Evolutionary conservation across 2,113 vertebrate species (phyloP).

Genomic region (Sigmodon hispidus): DNA sequence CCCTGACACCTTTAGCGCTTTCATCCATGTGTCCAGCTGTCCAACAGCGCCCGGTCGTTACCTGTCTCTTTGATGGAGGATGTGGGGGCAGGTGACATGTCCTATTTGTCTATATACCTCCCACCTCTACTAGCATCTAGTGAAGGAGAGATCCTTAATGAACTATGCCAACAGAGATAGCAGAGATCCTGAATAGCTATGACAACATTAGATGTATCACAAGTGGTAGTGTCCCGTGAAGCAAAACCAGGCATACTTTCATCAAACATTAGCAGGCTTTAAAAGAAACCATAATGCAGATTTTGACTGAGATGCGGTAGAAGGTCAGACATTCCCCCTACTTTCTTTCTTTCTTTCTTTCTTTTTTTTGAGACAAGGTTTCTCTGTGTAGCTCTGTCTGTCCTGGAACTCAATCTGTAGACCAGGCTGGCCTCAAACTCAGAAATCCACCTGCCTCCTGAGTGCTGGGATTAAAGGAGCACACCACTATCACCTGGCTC

Average conservation of each 20-base stretch:
- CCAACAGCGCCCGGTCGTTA: neutral
- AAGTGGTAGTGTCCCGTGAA: neutral
- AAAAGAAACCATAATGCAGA: neutral
- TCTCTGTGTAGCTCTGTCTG: too few relatives aligned
- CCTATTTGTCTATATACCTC: neutral
- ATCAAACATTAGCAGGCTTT: neutral
- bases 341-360: too few relatives aligned
- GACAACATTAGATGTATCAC: neutral
- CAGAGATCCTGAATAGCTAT: neutral
- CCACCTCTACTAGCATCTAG: neutral
- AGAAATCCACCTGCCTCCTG: neutral
- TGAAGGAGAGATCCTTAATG: neutral
- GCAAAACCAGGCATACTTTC: neutral
- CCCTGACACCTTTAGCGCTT: neutral
- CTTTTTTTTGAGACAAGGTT: too few relatives aligned
- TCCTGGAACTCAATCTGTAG: neutral
- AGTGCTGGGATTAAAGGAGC: neutral
- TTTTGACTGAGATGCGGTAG: neutral
- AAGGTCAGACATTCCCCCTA: neutral
- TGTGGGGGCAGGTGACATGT: neutral
- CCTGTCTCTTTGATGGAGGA: neutral
- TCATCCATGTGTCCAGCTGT: neutral
- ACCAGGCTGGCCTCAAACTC: neutral
- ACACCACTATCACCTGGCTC: fast-evolving
- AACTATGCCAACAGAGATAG: neutral